Evolutionary conservation across 1,140 invertebrate genomes (phyloP), one percentile per base, ranked within the genome.

Genomic region (Drosophila mauritiana): DNA sequence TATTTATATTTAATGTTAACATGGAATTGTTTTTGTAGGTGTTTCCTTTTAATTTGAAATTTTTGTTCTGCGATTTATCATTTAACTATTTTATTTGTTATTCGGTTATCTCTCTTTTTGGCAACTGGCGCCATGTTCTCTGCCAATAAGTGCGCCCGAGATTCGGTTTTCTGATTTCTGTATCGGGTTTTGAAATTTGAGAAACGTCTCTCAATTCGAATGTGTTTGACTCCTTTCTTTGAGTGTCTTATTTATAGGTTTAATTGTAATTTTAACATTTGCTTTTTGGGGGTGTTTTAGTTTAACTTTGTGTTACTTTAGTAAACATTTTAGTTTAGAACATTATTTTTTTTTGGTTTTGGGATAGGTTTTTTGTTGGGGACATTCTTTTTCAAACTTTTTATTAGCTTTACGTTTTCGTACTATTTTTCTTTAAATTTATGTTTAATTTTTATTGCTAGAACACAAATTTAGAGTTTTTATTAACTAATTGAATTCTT

Each of bases 1-100:
- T 88, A 86, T 85, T 91, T 91, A 91, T 88, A 81, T 88, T 81
- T 90, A 91, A 91, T 91, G 85, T 91, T 91, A 91, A 91, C 90
- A 91, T 91, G 80, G 78, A 90, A 90, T 91, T 91, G 90, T 86
- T 89, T 85, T 86, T 80, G 79, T 81, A 89, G 85, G 84, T 83
- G 78, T 90, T 85, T 75, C 76, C 58, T 58, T 72, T 58, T 64
- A 70, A 70, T 70, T 70, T 70, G 64, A 70, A 70, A 70, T 80
- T 83, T 69, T 78, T 81, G 64, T 64, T 89, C 82, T 84, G 78
- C 72, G 49, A 69, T 89, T 81, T 89, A 80, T 68, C 61, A 73
- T 73, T 85, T 55, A 85, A 78, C 77, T 90, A 80, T 80, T 74
- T 75, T 63, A 40, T 63, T 56, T 63, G 45, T 63, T 56, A 45